These are phyloP conservation scores for Upupa epops DNA, from an alignment of 2,113 vertebrate species.

Conservation along the genomic window DNA sequence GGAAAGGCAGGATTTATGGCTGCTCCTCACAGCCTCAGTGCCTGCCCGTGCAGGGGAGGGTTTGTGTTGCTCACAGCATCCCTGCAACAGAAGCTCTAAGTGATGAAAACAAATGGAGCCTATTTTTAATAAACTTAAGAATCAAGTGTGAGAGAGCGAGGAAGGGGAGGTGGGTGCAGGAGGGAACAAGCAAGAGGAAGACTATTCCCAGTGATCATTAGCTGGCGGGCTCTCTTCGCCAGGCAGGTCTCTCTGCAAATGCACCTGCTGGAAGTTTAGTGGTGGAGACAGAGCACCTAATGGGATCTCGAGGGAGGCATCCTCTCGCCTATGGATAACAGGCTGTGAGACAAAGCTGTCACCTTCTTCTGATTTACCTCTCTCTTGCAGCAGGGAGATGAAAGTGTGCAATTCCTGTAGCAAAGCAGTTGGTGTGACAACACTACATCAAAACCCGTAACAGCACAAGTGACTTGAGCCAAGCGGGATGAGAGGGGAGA, in stretches of 20 bases:
- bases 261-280: conserved; percentile 4
- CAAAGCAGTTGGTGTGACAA: not conserved
- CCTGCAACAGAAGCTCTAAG: not conserved
- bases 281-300: conserved; percentile 45
- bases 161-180: not conserved
- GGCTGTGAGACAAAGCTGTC: conserved; percentile 45
- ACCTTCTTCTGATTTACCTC: conserved; percentile 35
- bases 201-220: conserved; percentile 32
- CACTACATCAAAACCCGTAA: not conserved
- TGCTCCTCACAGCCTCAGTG: fast-evolving
- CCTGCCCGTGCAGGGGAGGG: not conserved
- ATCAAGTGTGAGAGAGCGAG: not conserved
- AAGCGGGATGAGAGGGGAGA: not conserved
- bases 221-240: conserved; percentile 6
- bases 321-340: conserved; percentile 19
- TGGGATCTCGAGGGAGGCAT: conserved; percentile 60
- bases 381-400: conserved; percentile 20
- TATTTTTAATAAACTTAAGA: conserved; percentile 28
- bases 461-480: not conserved
- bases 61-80: not conserved
- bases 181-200: not conserved
- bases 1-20: not conserved
- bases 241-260: conserved; percentile 3
- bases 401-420: conserved; percentile 10
- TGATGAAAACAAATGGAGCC: not conserved